Conservation (phyloP, 2,113 vertebrate genomes). For the Microtus ochrogaster region DNA sequence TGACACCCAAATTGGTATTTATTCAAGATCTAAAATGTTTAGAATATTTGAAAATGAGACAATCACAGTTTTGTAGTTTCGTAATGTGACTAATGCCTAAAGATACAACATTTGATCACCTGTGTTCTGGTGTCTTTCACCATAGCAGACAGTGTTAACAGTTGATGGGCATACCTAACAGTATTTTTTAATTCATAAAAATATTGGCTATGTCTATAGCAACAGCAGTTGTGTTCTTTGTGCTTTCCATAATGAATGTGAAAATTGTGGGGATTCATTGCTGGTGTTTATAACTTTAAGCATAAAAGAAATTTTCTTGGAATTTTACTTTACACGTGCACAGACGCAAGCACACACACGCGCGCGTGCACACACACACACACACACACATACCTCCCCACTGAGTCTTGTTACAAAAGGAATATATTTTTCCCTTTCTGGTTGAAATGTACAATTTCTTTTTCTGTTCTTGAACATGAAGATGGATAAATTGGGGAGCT, state of each 20-base stretch:
- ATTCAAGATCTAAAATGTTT: not conserved
- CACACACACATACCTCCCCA: not conserved
- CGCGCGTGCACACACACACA: not conserved
- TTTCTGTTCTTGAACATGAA: not conserved
- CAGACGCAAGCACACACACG: not conserved
- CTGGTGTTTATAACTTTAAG: not conserved
- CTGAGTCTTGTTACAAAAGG: not conserved
- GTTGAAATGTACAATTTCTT: not conserved
- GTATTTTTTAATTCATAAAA: not conserved
- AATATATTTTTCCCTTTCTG: slow-evolving; percentile 29
- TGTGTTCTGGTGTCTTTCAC: not conserved
- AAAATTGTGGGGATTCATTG: not conserved
- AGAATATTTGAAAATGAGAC: not conserved
- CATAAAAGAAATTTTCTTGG: slow-evolving; percentile 13
- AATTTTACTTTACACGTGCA: not conserved
- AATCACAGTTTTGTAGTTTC: not conserved
- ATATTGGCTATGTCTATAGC: not conserved
- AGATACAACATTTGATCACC: not conserved
- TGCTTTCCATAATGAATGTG: not conserved
- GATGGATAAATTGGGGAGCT: not conserved
- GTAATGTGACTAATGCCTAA: not conserved
- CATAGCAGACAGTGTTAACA: not conserved
- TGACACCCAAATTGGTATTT: not conserved
- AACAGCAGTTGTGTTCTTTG: not conserved
- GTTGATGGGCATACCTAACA: not conserved